A percentile compares a stretch with the other conserved stretches of the same genome.
These are phyloP conservation scores for Bubo blakistoni DNA, from an alignment of 2,113 vertebrate genomes.

Conservation along the genomic window DNA sequence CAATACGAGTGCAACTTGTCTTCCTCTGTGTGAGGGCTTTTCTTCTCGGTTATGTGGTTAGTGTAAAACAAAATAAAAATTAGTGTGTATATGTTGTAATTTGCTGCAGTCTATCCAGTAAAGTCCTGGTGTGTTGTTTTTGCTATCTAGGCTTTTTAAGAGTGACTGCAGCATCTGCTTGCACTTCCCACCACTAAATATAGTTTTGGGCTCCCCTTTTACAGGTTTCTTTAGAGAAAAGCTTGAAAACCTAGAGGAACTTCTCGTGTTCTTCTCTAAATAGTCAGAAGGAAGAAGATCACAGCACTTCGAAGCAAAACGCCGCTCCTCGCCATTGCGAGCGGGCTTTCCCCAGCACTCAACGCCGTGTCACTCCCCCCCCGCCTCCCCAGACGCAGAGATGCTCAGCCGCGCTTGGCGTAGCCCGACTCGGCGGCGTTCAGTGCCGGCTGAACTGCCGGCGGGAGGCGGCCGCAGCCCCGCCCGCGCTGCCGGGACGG, in stretches of 20 bases:
- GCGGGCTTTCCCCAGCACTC: neutral
- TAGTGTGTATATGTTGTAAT: neutral
- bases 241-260: neutral
- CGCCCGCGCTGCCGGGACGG: neutral
- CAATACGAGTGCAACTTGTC: neutral
- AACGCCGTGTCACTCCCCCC: no score
- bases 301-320: neutral
- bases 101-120: neutral
- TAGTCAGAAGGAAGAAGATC: neutral
- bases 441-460: neutral
- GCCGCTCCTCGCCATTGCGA: neutral
- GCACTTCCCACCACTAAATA: neutral
- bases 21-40: neutral
- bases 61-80: neutral
- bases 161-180: neutral
- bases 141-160: neutral
- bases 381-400: neutral
- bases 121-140: neutral
- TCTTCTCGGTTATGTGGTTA: neutral
- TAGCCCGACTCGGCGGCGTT: fast-evolving
- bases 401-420: neutral
- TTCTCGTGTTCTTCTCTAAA: neutral
- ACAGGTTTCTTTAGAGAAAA: neutral
- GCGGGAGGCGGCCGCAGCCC: no score
- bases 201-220: neutral